Conservation (phyloP, 2,797 vertebrate genomes). For the Aphelocoma californica region DNA sequence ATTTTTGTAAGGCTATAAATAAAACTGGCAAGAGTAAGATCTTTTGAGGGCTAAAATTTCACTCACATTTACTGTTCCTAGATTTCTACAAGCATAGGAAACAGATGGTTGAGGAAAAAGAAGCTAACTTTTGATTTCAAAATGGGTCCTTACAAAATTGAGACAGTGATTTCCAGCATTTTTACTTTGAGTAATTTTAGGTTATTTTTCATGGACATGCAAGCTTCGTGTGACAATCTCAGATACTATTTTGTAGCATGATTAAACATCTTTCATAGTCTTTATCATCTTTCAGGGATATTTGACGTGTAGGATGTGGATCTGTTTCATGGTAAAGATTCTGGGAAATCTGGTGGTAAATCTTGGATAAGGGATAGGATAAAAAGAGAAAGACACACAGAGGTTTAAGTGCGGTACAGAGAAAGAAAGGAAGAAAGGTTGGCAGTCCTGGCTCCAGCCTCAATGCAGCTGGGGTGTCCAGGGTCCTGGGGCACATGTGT, state of each 20-base stretch:
- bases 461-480: not conserved
- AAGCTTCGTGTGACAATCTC: not conserved
- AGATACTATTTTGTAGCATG: not conserved
- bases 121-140: not conserved
- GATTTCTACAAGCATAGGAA: not conserved
- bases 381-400: not conserved
- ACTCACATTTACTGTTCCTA: not conserved
- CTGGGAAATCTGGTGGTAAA: not conserved
- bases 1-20: not conserved
- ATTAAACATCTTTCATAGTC: not conserved
- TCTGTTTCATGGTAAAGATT: not conserved
- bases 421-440: not conserved
- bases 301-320: not conserved
- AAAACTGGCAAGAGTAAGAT: not conserved
- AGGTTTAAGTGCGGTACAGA: rapidly evolving
- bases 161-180: not conserved
- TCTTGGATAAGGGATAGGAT: not conserved
- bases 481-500: not conserved
- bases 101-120: not conserved
- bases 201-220: not conserved
- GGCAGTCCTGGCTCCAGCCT: not conserved
- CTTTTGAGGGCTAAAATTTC: not conserved
- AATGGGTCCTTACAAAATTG: not conserved
- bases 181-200: not conserved
- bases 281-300: not conserved